These are phyloP conservation scores for Macrophya annulata DNA, from an alignment of 2,888 invertebrate species.

Conservation along the genomic window DNA sequence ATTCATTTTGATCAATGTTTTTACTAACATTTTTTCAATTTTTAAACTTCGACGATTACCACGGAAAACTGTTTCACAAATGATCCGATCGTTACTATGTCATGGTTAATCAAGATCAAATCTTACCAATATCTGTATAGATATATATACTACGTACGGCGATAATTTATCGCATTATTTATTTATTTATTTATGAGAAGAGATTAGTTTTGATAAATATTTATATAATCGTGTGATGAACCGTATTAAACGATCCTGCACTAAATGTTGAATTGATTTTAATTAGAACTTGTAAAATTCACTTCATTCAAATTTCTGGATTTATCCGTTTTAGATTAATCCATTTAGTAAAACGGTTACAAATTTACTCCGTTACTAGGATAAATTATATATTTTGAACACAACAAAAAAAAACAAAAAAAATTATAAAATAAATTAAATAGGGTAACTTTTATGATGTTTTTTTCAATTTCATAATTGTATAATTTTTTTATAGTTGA, in stretches of 20 bases:
- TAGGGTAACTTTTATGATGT: not conserved
- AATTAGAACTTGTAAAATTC: not conserved
- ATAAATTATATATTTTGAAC: not conserved
- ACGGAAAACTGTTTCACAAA: not conserved
- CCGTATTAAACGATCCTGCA: not conserved
- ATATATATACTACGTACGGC: not conserved
- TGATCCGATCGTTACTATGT: constrained; percentile 25
- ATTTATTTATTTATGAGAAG: not conserved
- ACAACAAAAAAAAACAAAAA: not conserved
- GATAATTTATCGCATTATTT: constrained; percentile 26
- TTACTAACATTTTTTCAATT: not conserved
- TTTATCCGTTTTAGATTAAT: not conserved
- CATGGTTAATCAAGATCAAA: constrained; percentile 16
- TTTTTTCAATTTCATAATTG: not conserved
- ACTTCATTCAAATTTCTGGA: not conserved
- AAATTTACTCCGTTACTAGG: not conserved
- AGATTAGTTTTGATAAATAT: constrained; percentile 2
- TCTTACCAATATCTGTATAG: not conserved
- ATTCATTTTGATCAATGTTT: constrained; percentile 16
- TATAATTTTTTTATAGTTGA: not conserved
- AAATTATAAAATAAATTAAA: not conserved
- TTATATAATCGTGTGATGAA: not conserved
- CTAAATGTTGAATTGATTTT: constrained; percentile 2
- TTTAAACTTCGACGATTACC: not conserved
- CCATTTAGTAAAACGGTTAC: not conserved